Evolutionary conservation across 2,888 invertebrate species (phyloP).

Genomic region (Drosophila kokeensis): DNA sequence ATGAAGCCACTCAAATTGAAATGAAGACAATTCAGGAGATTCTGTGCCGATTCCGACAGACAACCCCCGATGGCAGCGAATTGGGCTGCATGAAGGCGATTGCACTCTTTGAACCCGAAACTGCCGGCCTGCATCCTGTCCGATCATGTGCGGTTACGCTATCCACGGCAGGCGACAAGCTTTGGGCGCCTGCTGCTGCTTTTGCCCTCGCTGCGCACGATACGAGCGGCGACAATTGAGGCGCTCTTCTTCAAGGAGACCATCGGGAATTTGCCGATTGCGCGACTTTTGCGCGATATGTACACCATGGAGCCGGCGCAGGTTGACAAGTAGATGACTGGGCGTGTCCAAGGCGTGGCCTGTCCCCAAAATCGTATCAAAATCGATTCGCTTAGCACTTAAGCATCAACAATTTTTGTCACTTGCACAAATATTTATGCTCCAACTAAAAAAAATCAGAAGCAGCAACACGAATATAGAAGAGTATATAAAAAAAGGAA

Average conservation of each 20-base stretch:
- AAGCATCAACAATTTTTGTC: too few relatives aligned
- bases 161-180: conserved; percentile 94
- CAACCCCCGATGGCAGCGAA: conserved; percentile 96
- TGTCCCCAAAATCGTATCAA: conserved; percentile 51
- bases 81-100: conserved; percentile 98
- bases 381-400: too few relatives aligned
- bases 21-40: too few relatives aligned
- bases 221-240: conserved; percentile 93
- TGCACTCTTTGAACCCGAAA: conserved; percentile 96
- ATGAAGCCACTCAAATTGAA: too few relatives aligned
- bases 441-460: conserved; percentile 35
- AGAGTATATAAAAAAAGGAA: conserved; percentile 11
- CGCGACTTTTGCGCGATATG: conserved; percentile 94
- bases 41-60: conserved; percentile 94
- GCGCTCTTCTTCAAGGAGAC: conserved; percentile 95
- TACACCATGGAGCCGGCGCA: conserved; percentile 91
- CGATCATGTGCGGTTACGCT: conserved; percentile 95
- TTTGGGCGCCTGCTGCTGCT: conserved; percentile 95
- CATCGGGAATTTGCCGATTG: conserved; percentile 96
- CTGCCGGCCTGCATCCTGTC: conserved; percentile 94
- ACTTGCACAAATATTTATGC: conserved; percentile 69
- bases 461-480: conserved; percentile 1
- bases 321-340: conserved; percentile 76
- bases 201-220: conserved; percentile 92
- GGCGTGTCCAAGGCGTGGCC: conserved; percentile 13